Evolutionary conservation across 2,888 invertebrate genomes (phyloP).

Genomic region (Microctonus brassicae): DNA sequence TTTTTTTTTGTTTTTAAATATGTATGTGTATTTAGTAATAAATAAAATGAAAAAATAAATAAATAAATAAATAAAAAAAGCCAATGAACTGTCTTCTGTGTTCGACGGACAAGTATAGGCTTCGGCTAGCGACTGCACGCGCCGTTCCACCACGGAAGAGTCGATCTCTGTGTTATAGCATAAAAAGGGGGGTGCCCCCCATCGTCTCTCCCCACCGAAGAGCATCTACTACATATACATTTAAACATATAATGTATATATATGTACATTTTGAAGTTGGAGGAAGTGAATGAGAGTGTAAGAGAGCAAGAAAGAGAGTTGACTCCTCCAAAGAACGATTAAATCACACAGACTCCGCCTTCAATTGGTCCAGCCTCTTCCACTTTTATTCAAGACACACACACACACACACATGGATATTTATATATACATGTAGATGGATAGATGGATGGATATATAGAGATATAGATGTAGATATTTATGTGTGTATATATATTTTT

Average conservation of each 20-base stretch:
- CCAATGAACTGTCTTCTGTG: constrained; percentile 46
- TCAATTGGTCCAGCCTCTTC: constrained; percentile 48
- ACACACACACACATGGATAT: neutral
- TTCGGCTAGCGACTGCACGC: constrained; percentile 67
- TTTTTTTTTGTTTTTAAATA: too few species aligned
- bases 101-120: constrained; percentile 65
- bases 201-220: constrained; percentile 43
- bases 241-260: neutral
- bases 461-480: too few species aligned
- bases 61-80: neutral
- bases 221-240: constrained; percentile 28
- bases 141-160: constrained; percentile 59
- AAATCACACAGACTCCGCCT: constrained; percentile 59
- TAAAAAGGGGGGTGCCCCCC: constrained; percentile 34
- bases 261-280: neutral
- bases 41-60: neutral
- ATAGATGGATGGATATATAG: too few species aligned
- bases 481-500: too few species aligned
- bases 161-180: constrained; percentile 52
- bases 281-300: neutral
- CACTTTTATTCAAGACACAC: constrained; percentile 15
- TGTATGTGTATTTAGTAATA: too few species aligned
- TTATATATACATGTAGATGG: too few species aligned
- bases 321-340: constrained; percentile 60
- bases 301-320: neutral